Evolutionary conservation across 2,113 vertebrate genomes (phyloP), one percentile per base, ranked within the genome.

Genomic region (Percina caprodes): DNA sequence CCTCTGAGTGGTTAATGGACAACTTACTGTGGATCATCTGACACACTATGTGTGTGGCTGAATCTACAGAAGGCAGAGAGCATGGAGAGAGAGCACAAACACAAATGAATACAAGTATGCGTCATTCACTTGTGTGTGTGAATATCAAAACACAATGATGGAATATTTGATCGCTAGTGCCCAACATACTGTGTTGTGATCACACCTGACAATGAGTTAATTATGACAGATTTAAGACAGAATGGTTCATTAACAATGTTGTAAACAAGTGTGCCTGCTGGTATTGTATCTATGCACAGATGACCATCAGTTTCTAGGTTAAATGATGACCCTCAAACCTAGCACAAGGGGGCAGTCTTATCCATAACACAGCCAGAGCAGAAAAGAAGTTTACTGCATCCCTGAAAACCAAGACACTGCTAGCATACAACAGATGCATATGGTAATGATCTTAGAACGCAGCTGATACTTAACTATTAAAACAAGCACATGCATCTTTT

Each of bases 21-120:
- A 69, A 99, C 98, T 99, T 98, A 99, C 98, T 98, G 97, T 90
- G 95, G 91, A 88, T 97, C 97, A 95, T 97, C 96, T 95, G 97
- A 98, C 94, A 96, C 96, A 97, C 96, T 95, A 95, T 95, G 94
- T 95, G 96, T 96, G 88, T 92, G 95, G 94, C 96, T 95, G 95
- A 95, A 97, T 98, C 97, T 97, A 97, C 80, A 96, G 95, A 93
- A 93, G 84, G 93, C 94, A 95, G 96, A 95, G 95, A 91, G 83
- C 69, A 74, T 79, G 83, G 80, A 83, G 70, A 91, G 77, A 94
- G 69, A 91, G 73, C 65, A 90, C 81, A 88, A 77, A 69, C 52
- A 92, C 79, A 80, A 51, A 92, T 88, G 46, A 89, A 88, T 62
- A 88, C 66, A 83, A 67, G 23, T 14, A 65, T 39, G 19, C 8